phyloP scores from a whole-genome alignment of 2,113 vertebrate genomes.

The Speoplatyrhinus poulsoni region DNA sequence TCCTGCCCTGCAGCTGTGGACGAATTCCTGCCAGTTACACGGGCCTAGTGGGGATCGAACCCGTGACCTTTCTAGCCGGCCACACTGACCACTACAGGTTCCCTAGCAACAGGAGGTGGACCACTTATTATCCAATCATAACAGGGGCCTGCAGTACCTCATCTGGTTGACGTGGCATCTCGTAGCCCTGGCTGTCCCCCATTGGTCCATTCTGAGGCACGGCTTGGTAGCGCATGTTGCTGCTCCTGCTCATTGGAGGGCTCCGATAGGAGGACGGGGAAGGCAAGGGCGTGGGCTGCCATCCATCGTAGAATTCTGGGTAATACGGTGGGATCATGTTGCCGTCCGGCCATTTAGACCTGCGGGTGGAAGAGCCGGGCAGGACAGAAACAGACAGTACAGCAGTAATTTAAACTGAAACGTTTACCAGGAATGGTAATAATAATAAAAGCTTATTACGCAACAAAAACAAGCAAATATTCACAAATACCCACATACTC shows the following conservation, averaged over 20 bases:
- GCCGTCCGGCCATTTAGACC: constrained; percentile 68
- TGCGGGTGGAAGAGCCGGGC: constrained; percentile 24
- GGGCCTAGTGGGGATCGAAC: too few relatives aligned
- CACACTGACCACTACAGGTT: too few relatives aligned
- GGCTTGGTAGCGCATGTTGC: constrained; percentile 49
- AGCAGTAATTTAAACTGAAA: not conserved
- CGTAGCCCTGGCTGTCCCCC: not conserved
- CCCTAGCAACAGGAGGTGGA: too few relatives aligned
- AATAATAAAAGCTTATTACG: not conserved
- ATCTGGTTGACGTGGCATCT: constrained; percentile 8
- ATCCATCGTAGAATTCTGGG: constrained; percentile 83
- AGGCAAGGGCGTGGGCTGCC: constrained; percentile 67
- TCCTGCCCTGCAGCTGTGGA: too few relatives aligned
- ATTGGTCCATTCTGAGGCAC: not conserved
- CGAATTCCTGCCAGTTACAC: too few relatives aligned
- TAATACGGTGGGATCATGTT: constrained; percentile 68
- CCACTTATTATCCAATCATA: not conserved
- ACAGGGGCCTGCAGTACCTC: constrained; percentile 34
- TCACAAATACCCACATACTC: not conserved
- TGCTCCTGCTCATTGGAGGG: constrained; percentile 38
- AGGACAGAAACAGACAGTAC: not conserved
- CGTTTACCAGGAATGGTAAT: not conserved
- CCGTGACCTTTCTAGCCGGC: too few relatives aligned
- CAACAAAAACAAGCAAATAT: not conserved
- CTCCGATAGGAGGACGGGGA: not conserved